phyloP scores from a whole-genome alignment of 2,113 vertebrate species.

The Lampris incognitus region DNA sequence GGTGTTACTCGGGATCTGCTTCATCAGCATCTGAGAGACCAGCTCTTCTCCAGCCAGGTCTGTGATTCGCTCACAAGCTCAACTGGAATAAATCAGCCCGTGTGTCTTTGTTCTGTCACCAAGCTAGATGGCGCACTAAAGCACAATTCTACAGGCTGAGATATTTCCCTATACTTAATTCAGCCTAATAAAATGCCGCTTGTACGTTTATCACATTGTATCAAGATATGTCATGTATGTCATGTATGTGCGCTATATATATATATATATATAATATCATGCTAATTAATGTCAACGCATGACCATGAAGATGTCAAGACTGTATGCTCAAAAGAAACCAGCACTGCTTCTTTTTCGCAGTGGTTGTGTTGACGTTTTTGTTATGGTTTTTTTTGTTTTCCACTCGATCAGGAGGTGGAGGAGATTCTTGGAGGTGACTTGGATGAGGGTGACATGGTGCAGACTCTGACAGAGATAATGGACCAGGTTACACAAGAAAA shows the following conservation, averaged over 20 bases:
- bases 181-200: no score
- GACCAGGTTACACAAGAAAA: slow-evolving; percentile 78
- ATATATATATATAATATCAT: no score
- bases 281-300: neutral
- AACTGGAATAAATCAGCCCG: neutral
- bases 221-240: no score
- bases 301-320: neutral
- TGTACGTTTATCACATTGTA: no score
- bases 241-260: no score
- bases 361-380: slow-evolving; percentile 10
- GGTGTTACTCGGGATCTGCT: slow-evolving; percentile 80
- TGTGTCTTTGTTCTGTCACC: no score
- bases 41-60: slow-evolving; percentile 70
- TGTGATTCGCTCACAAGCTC: slow-evolving; percentile 40
- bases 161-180: no score
- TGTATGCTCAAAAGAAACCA: no score
- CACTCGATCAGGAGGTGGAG: slow-evolving; percentile 61
- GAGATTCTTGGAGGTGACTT: slow-evolving; percentile 64
- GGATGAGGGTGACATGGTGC: slow-evolving; percentile 67
- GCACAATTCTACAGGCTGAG: no score
- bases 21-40: slow-evolving; percentile 78
- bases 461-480: slow-evolving; percentile 71
- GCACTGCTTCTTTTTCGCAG: neutral
- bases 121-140: no score
- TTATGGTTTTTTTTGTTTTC: slow-evolving; percentile 31